A percentile compares a stretch with the other conserved stretches of the same genome.
These are phyloP conservation scores for Cantharis rufa DNA, from an alignment of 2,888 invertebrate species.

Conservation along the genomic window DNA sequence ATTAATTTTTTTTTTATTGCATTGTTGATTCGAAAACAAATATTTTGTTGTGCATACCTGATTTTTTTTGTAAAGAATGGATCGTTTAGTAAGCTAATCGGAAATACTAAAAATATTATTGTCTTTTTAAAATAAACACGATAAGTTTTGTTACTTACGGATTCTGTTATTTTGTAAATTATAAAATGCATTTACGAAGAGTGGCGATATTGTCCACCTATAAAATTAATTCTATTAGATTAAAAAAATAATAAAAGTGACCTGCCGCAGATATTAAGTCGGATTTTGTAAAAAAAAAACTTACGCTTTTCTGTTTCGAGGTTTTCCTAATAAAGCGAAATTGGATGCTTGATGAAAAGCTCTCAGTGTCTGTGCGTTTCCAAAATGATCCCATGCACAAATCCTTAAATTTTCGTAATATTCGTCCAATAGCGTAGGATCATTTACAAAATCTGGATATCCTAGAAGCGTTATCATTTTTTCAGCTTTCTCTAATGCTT, in stretches of 20 bases:
- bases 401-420: conserved; percentile 52
- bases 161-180: conserved; percentile 59
- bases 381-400: conserved; percentile 51
- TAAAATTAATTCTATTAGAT: conserved; percentile 5
- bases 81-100: conserved; percentile 49
- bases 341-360: conserved; percentile 48
- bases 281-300: conserved; percentile 1
- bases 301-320: conserved; percentile 43
- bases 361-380: conserved; percentile 48
- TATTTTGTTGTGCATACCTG: conserved; percentile 37
- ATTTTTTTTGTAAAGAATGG: conserved; percentile 46
- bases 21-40: background rate
- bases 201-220: conserved; percentile 56
- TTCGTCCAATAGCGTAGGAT: conserved; percentile 40
- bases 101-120: conserved; percentile 44
- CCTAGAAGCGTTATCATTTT: conserved; percentile 54
- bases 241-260: no score
- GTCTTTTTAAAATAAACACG: background rate
- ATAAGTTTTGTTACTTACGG: conserved; percentile 51
- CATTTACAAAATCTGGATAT: conserved; percentile 46
- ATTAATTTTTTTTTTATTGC: background rate
- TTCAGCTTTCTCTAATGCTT: conserved; percentile 57
- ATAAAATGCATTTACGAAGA: conserved; percentile 69
- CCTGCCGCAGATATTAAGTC: no score
- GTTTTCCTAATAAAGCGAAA: conserved; percentile 42